Evolutionary conservation across 2,888 invertebrate genomes (phyloP).

Genomic region (Amphipoea lucens): DNA sequence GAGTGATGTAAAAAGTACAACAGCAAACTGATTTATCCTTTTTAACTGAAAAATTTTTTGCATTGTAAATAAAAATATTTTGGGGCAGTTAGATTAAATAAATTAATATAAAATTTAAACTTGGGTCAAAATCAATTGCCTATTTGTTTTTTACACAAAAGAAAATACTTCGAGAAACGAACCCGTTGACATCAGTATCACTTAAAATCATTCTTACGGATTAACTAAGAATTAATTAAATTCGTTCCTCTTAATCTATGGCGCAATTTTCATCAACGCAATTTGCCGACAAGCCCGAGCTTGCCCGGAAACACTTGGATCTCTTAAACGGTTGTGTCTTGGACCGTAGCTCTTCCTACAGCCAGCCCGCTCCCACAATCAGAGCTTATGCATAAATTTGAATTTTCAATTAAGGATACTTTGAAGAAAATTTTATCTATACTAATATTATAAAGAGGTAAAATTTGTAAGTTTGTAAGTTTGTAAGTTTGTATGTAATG

Average conservation of each 20-base stretch:
- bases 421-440: conserved; percentile 90
- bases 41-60: background rate
- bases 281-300: conserved; percentile 82
- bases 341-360: conserved; percentile 75
- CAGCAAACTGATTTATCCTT: background rate
- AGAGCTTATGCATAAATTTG: conserved; percentile 91
- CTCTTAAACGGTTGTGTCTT: conserved; percentile 79
- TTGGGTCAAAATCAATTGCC: background rate
- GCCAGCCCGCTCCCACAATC: conserved; percentile 83
- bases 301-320: conserved; percentile 80
- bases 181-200: conserved; percentile 12
- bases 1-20: background rate
- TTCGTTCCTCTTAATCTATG: conserved; percentile 78
- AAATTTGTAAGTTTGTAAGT: no score
- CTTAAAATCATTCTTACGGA: conserved; percentile 64
- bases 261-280: conserved; percentile 83
- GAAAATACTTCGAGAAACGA: background rate
- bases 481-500: no score
- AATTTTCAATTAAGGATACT: conserved; percentile 90
- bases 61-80: background rate
- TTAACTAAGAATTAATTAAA: conserved; percentile 78
- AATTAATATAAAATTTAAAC: background rate
- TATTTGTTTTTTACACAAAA: background rate
- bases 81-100: background rate
- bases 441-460: no score